A percentile compares a stretch with the other conserved stretches of the same genome.
These are phyloP conservation scores for Ptilorrhoa leucosticta DNA, from an alignment of 2,113 vertebrate species.

Conservation along the genomic window DNA sequence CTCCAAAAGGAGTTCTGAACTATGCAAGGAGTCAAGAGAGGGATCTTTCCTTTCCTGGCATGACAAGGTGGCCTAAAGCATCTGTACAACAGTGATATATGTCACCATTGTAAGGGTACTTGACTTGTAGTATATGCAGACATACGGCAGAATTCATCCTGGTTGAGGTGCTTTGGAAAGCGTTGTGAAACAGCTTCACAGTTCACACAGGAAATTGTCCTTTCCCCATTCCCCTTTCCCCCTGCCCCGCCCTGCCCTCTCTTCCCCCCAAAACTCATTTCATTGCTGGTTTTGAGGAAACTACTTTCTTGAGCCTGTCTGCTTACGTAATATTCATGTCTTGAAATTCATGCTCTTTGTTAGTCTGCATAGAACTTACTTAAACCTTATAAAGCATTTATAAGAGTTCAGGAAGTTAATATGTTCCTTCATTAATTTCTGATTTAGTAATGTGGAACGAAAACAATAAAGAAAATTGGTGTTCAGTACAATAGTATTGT, in stretches of 20 bases:
- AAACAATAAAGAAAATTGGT: neutral
- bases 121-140: neutral
- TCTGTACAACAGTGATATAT: accelerated
- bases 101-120: neutral
- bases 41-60: neutral
- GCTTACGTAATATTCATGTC: neutral
- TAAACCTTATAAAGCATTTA: neutral
- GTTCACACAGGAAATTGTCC: neutral
- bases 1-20: neutral
- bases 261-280: neutral
- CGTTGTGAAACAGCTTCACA: neutral
- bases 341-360: neutral
- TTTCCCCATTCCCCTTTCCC: too few species aligned
- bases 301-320: neutral
- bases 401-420: neutral
- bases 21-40: neutral
- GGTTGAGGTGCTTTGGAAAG: neutral
- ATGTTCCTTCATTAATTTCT: neutral
- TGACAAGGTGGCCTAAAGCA: neutral
- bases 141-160: neutral
- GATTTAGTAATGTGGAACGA: neutral
- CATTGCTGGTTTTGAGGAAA: neutral
- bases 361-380: neutral
- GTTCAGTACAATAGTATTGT: neutral
- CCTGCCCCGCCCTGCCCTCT: neutral